Evolutionary conservation across 2,113 vertebrate genomes (phyloP).

Genomic region (Micronycteris hirsuta): DNA sequence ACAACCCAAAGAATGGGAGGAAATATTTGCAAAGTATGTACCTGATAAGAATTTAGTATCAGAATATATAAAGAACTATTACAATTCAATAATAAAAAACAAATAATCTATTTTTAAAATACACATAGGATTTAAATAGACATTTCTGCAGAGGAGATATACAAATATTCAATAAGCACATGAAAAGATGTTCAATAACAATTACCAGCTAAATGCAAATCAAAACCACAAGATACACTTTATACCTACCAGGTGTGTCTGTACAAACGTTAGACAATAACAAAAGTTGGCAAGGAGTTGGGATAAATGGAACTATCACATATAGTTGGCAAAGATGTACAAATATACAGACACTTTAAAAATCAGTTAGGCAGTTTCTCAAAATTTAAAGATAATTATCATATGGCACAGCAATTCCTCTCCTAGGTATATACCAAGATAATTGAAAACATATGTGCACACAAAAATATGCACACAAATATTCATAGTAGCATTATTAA

Average conservation of each 20-base stretch:
- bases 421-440: neutral
- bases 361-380: neutral
- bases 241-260: neutral
- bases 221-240: neutral
- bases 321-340: no score
- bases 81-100: no score
- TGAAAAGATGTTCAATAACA: no score
- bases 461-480: no score
- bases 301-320: neutral
- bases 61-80: no score
- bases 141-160: no score
- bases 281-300: neutral
- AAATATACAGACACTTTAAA: neutral
- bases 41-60: no score
- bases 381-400: neutral
- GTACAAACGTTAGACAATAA: neutral
- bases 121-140: no score
- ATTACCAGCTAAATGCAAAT: neutral
- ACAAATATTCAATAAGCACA: no score
- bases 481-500: neutral
- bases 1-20: no score
- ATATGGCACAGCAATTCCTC: neutral
- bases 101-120: no score
- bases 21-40: no score
- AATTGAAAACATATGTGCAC: neutral